Evolutionary conservation across 2,888 invertebrate genomes (phyloP), one percentile per base, ranked within the genome.

Genomic region (Melangyna quadrimaculata): DNA sequence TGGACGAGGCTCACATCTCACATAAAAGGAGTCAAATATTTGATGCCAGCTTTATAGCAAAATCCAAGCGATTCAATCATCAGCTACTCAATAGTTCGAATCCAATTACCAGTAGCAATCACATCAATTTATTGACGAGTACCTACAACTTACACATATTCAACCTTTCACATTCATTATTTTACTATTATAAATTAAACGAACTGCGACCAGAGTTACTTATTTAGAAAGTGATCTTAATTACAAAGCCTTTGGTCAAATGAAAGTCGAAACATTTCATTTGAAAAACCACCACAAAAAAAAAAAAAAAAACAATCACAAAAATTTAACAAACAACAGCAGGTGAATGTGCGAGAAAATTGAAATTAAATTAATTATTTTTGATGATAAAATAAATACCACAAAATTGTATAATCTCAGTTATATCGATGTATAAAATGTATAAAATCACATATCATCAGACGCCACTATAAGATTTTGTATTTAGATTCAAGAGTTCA

Each of bases 161-260:
- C 14, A 35, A 37, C 37, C 19, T 57, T 19, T 19, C 32, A 57
- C 55, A 32, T 32, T 32, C 51, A 12, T 73, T 61, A 40, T 69
- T 48, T 78, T 48, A 43, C 74, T 74, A 78, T 14, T 40, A 24
- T 63, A 45, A 48, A 65, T 69, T 61, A 73, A 73, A 51, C 43
- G 73, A 67, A 73, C 32, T 73, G 59, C 55, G 63, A 65, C 24
- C 45, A n/a, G 7, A 45, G 59, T 35, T 12, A 37, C 14, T 81
- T 27, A 61, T 84, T 70, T 83, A 84, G 83, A 84, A 84, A 84
- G 83, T 75, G 79, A 84, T 79, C 71, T 84, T 79, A 71, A 84
- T 84, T 84, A 71, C 45, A 35, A 69, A 55, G 84, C 55, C 74
- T 79, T 84, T 59, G 84, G 75, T 72, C 75, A 79, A 67, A 75